Evolutionary conservation across 2,888 invertebrate genomes (phyloP).

Genomic region (Tetranychus piercei): DNA sequence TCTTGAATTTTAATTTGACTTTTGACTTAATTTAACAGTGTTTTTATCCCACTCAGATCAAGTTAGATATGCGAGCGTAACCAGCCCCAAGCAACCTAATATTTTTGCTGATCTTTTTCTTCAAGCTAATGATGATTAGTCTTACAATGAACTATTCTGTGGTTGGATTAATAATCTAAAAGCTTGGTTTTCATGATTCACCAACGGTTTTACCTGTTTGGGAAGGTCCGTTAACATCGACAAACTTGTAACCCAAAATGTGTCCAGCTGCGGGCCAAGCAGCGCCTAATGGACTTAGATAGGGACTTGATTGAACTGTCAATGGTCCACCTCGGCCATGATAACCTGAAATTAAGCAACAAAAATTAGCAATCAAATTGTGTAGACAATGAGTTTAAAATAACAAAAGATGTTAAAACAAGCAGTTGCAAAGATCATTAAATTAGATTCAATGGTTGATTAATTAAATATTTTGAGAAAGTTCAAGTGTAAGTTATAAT

Average conservation of each 20-base stretch:
- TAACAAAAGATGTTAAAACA: neutral
- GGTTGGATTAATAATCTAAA: too few species aligned
- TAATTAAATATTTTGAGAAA: too few species aligned
- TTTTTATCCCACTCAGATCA: too few species aligned
- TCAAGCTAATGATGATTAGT: too few species aligned
- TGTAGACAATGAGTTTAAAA: neutral
- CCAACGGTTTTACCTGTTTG: constrained; percentile 7
- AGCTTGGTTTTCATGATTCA: neutral
- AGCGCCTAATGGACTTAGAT: constrained; percentile 9
- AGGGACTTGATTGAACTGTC: constrained; percentile 5
- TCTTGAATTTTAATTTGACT: too few species aligned
- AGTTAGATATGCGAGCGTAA: too few species aligned
- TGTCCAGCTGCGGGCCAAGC: constrained; percentile 12
- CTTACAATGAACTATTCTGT: too few species aligned
- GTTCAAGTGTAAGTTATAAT: too few species aligned
- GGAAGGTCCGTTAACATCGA: constrained; percentile 10
- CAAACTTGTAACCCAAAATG: constrained; percentile 2
- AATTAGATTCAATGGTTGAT: too few species aligned
- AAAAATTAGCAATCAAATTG: neutral
- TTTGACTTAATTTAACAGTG: too few species aligned
- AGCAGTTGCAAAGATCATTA: neutral
- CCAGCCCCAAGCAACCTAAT: too few species aligned
- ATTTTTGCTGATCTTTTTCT: too few species aligned
- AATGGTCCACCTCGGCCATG: constrained; percentile 10
- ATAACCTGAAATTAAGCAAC: constrained; percentile 8